phyloP scores from a whole-genome alignment of 2,113 vertebrate genomes.

The Zapus hudsonius region DNA sequence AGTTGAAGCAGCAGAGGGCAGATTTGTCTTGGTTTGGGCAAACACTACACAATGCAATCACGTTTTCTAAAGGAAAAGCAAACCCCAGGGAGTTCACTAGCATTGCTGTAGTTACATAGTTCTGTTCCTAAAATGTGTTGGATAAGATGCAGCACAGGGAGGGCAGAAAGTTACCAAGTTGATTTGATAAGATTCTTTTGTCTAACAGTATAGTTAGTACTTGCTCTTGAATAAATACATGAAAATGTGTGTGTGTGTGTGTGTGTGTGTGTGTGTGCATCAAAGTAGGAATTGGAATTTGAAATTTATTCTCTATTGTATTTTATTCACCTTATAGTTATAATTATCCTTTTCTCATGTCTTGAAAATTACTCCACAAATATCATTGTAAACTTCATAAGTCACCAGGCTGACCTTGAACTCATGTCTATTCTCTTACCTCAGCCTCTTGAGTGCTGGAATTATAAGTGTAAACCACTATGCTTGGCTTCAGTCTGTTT shows the following conservation, averaged over 20 bases:
- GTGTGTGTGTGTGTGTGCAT: not conserved
- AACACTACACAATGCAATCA: not conserved
- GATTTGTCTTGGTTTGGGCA: conserved; percentile 26
- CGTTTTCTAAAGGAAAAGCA: not conserved
- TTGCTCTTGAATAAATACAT: too few relatives aligned
- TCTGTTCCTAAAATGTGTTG: not conserved
- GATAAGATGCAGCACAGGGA: not conserved
- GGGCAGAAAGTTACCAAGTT: not conserved
- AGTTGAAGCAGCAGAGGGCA: conserved; percentile 27
- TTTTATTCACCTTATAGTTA: not conserved
- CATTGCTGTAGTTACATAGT: not conserved
- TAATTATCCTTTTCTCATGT: not conserved
- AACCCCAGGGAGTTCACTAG: not conserved
- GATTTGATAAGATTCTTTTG: not conserved
- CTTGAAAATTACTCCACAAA: conserved; percentile 13
- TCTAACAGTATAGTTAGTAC: not conserved
- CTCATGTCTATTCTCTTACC: too few relatives aligned
- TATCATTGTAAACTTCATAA: not conserved
- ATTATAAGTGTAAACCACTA: too few relatives aligned
- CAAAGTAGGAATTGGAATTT: not conserved
- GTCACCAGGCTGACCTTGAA: too few relatives aligned
- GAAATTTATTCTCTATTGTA: too few relatives aligned
- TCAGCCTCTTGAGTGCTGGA: too few relatives aligned
- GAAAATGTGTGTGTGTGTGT: too few relatives aligned
- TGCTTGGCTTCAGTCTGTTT: too few relatives aligned